Evolutionary conservation across 2,113 vertebrate species (phyloP), one percentile per base, ranked within the genome.

Genomic region (Gopherus flavomarginatus): DNA sequence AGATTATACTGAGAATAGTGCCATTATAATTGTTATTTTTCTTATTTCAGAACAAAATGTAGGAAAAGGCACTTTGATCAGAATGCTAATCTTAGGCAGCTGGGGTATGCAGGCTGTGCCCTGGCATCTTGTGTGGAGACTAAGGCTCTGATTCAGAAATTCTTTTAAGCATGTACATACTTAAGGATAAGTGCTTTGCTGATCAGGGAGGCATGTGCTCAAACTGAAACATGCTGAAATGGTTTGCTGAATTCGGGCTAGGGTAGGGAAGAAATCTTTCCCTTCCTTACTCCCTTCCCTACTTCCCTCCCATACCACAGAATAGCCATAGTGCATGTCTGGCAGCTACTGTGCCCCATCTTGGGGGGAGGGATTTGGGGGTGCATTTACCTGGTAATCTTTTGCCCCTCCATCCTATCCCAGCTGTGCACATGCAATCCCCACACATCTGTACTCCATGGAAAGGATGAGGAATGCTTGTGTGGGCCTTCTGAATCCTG

Each of bases 91-190:
- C 35, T 85, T 72, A 31, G 65, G 65, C 35, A 72, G 31, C 17
- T n/a, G 14, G 65, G 65, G 29, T 31, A 53, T 80, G 24, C n/a
- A 62, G 57, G 52, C 44, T 75, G 72, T 84, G 84, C 16, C 38
- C 50, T 92, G n/a, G n/a, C 57, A 49, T 59, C n/a, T 19, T 12
- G 26, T 49, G 57, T 53, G 80, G 14, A 62, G 57, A 26, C 72
- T 62, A 19, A 59, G 75, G 50, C 47, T 84, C 57, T 59, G 29
- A 31, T 59, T 59, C 80, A 84, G 57, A 13, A 44, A 50, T 77
- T 10, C 8, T 81, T 53, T 38, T n/a, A 3, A 50, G 19, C 75
- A 27, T 2, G 1, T 59, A 44, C 0, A 0, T 72, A 44, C 44
- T 44, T 44, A 44, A 44, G 44, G 44, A 44, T 44, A 3, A n/a